phyloP scores from a whole-genome alignment of 2,113 vertebrate species.

The Ia io region DNA sequence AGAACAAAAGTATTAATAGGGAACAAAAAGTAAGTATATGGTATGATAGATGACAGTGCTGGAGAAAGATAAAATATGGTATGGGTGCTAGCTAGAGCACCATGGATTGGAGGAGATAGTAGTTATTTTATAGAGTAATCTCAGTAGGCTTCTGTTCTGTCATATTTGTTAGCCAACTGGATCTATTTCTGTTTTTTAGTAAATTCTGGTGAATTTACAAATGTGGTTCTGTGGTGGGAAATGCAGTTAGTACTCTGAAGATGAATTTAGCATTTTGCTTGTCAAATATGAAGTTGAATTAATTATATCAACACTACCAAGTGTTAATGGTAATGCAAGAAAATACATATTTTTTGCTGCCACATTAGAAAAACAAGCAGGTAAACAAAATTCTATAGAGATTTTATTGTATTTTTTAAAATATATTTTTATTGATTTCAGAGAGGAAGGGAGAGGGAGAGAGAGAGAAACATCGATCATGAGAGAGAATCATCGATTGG shows the following conservation, averaged over 20 bases:
- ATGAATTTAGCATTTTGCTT: neutral
- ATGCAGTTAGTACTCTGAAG: constrained; percentile 8
- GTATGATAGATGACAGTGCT: neutral
- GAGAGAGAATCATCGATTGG: no score
- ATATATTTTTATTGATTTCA: no score
- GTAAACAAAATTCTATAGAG: neutral
- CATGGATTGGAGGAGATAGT: neutral
- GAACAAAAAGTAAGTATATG: neutral
- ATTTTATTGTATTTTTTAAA: neutral
- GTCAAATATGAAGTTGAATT: constrained; percentile 10
- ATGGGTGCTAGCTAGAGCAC: no score
- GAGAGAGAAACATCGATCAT: no score
- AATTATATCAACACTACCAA: constrained; percentile 6
- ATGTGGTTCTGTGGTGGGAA: neutral
- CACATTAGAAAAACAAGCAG: constrained; percentile 37
- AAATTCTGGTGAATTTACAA: neutral
- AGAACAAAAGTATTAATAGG: neutral
- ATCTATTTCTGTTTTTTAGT: constrained; percentile 10
- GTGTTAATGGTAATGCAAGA: neutral
- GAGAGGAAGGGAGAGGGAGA: no score
- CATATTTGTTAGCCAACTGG: neutral
- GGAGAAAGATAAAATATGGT: neutral
- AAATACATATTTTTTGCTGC: constrained; percentile 12
- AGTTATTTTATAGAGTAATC: neutral
- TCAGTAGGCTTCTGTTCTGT: neutral